A percentile compares a stretch with the other conserved stretches of the same genome.
Evolutionary conservation across 2,888 invertebrate genomes (phyloP).

Genomic region (Mayetiola destructor): DNA sequence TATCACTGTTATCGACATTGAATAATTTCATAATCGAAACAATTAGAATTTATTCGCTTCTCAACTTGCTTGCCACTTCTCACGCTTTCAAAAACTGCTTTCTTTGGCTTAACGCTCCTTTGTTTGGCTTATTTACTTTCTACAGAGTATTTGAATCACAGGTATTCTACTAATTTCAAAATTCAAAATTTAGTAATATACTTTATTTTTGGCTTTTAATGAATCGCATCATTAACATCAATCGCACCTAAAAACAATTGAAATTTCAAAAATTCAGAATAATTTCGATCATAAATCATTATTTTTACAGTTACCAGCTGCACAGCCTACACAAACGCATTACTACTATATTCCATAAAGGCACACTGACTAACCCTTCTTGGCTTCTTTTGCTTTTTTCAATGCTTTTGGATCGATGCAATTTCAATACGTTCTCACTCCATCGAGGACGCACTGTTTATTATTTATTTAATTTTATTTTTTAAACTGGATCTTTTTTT

Average conservation of each 20-base stretch:
- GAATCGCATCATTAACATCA: too few species aligned
- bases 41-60: background rate
- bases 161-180: too few species aligned
- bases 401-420: background rate
- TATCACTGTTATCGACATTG: background rate
- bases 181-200: too few species aligned
- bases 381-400: background rate
- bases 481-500: background rate
- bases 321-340: background rate
- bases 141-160: too few species aligned
- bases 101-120: slow-evolving; percentile 2
- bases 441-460: too few species aligned
- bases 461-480: too few species aligned
- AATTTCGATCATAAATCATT: too few species aligned
- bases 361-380: slow-evolving; percentile 7
- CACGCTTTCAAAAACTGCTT: slow-evolving; percentile 7
- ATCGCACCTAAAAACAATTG: too few species aligned
- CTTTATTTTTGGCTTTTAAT: too few species aligned
- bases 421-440: background rate
- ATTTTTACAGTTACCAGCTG: slow-evolving; percentile 2
- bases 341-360: slow-evolving; percentile 15
- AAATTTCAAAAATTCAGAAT: too few species aligned
- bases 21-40: background rate
- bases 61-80: background rate
- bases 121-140: background rate